A percentile compares a stretch with the other conserved stretches of the same genome.
phyloP scores from a whole-genome alignment of 2,113 vertebrate species.

The Phrynocephalus versicolor region DNA sequence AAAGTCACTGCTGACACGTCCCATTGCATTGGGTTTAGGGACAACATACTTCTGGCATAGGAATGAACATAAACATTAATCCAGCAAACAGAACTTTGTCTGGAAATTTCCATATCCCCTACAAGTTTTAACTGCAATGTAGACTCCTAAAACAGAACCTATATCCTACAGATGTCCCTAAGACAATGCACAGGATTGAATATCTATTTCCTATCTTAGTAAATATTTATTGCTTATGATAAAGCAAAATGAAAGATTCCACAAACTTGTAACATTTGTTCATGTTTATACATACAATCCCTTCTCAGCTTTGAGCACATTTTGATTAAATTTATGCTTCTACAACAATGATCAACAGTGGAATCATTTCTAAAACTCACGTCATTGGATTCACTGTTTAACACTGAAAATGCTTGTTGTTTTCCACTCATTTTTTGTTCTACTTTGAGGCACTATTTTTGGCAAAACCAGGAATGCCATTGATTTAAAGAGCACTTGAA shows the following conservation, averaged over 20 bases:
- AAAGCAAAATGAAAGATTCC: background rate
- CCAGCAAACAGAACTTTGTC: background rate
- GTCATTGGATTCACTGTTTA: conserved; percentile 33
- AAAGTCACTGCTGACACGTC: background rate
- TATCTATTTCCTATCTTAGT: conserved; percentile 16
- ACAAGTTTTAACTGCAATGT: background rate
- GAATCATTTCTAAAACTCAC: conserved; percentile 2
- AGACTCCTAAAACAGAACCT: background rate
- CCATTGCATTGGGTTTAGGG: background rate
- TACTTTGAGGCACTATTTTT: conserved; percentile 22
- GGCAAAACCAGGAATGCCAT: background rate
- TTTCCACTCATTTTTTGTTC: conserved; percentile 34
- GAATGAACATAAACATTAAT: background rate
- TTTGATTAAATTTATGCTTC: background rate
- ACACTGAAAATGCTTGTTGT: background rate
- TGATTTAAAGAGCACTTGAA: conserved; percentile 16
- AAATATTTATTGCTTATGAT: background rate
- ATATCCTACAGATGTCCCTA: background rate
- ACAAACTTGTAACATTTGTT: background rate
- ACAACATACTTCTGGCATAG: background rate
- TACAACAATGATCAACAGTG: background rate
- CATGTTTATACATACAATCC: background rate
- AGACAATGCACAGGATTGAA: background rate
- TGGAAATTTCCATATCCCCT: background rate
- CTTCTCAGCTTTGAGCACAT: background rate